Conservation (phyloP, 2,888 invertebrate species). For the Xestia sexstrigata region DNA sequence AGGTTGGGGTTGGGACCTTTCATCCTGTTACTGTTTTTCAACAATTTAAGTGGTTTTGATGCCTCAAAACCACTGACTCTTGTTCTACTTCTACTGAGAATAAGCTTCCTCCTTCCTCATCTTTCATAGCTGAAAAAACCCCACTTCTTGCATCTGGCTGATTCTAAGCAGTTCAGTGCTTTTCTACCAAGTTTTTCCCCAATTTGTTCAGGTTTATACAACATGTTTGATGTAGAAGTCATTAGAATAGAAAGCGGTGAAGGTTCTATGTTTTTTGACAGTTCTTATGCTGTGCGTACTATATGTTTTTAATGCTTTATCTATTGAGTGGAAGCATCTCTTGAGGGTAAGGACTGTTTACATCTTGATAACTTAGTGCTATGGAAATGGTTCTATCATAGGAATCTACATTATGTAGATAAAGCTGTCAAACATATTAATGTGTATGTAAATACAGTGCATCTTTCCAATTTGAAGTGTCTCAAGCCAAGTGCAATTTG, state of each 20-base stretch:
- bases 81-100: background rate
- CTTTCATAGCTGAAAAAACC: background rate
- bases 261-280: background rate
- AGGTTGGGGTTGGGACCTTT: background rate
- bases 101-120: background rate
- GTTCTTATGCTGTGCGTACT: background rate
- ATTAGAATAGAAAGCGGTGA: background rate
- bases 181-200: background rate
- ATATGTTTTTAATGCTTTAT: background rate
- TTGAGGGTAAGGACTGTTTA: background rate
- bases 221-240: background rate
- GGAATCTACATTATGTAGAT: background rate
- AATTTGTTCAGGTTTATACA: background rate
- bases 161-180: background rate
- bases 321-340: background rate
- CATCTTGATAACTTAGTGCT: background rate
- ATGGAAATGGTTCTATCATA: background rate
- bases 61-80: no score
- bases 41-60: no score
- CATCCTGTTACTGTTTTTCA: no score
- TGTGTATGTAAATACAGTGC: background rate
- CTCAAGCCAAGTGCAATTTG: constrained; percentile 25
- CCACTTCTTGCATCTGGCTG: background rate
- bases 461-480: constrained; percentile 1
- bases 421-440: background rate